Conservation (phyloP, 2,888 invertebrate genomes). For the Altica lythri region DNA sequence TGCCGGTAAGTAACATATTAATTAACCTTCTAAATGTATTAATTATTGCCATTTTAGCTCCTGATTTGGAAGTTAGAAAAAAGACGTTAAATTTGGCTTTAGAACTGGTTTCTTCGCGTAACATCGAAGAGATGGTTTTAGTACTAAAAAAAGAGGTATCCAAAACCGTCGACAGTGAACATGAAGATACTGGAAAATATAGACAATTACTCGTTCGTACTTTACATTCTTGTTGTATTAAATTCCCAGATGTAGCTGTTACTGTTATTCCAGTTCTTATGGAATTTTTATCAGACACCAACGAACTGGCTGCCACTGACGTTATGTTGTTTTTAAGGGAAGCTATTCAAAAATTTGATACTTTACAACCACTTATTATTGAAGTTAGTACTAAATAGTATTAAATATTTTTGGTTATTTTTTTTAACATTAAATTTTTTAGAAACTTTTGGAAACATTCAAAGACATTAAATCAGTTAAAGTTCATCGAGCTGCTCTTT, state of each 20-base stretch:
- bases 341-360: conserved; percentile 91
- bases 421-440: conserved; percentile 28
- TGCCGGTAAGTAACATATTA: conserved; percentile 59
- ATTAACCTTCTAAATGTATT: neutral
- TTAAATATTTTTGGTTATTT: neutral
- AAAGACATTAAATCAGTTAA: conserved; percentile 87
- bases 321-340: conserved; percentile 94
- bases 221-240: conserved; percentile 89
- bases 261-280: conserved; percentile 93
- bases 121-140: conserved; percentile 93
- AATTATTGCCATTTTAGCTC: conserved; percentile 48
- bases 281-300: conserved; percentile 89
- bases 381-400: conserved; percentile 66
- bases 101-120: conserved; percentile 88
- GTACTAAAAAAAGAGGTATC: conserved; percentile 92
- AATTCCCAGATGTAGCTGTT: conserved; percentile 94
- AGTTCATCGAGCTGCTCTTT: conserved; percentile 91
- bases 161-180: conserved; percentile 84
- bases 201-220: conserved; percentile 94
- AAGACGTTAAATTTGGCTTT: conserved; percentile 65
- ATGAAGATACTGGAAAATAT: conserved; percentile 94
- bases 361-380: conserved; percentile 80
- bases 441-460: conserved; percentile 79
- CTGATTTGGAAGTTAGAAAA: conserved; percentile 82
- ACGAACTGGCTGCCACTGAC: conserved; percentile 89